A percentile compares a stretch with the other conserved stretches of the same genome.
Conservation (phyloP, 2,797 vertebrate genomes). For the Urocyon cinereoargenteus region DNA sequence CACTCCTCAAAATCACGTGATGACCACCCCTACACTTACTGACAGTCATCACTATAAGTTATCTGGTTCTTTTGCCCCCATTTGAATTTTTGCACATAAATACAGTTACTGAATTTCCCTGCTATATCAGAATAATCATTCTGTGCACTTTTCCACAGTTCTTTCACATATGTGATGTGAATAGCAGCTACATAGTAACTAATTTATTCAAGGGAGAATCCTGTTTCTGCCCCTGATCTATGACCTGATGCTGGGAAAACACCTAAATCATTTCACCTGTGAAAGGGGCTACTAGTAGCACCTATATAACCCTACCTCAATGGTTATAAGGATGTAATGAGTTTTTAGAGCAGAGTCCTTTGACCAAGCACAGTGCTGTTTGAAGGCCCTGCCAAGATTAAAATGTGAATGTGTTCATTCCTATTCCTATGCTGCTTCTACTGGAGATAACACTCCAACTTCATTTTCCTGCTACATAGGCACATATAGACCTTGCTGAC, state of each 20-base stretch:
- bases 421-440: not conserved
- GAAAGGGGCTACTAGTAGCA: not conserved
- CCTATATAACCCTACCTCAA: not conserved
- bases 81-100: slow-evolving; percentile 36
- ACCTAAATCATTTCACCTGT: not conserved
- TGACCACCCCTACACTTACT: not conserved
- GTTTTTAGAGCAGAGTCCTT: not conserved
- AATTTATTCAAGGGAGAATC: not conserved
- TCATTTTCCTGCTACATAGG: not conserved
- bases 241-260: not conserved
- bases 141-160: not conserved
- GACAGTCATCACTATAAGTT: not conserved
- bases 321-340: not conserved
- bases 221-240: not conserved
- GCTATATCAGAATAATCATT: not conserved
- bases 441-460: not conserved
- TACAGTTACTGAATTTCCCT: not conserved
- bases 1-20: not conserved
- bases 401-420: not conserved
- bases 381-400: not conserved
- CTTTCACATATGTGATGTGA: not conserved
- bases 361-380: not conserved
- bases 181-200: not conserved
- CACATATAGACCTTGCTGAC: not conserved
- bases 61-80: not conserved